Evolutionary conservation across 2,113 vertebrate species (phyloP).

Genomic region (Trematocara unimaculatum): DNA sequence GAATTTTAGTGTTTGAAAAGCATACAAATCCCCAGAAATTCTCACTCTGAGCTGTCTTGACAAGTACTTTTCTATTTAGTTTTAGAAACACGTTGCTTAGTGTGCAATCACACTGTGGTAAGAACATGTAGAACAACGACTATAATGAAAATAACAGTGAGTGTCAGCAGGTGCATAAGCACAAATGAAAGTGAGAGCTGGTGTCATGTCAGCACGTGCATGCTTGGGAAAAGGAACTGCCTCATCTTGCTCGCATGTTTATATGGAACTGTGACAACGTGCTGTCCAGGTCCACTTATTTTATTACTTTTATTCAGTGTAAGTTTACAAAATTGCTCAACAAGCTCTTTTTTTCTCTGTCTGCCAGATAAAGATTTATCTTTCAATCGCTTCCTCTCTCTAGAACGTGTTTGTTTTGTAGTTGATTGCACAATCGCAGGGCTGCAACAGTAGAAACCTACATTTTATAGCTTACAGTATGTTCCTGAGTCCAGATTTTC

Average conservation of each 20-base stretch:
- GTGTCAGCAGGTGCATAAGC: conserved; percentile 25
- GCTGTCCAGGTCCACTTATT: neutral
- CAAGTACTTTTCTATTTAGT: neutral
- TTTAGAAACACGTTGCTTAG: neutral
- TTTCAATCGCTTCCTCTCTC: conserved; percentile 1
- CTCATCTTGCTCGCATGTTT: neutral
- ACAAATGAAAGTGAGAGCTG: conserved; percentile 31
- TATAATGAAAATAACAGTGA: conserved; percentile 8
- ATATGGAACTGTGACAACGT: neutral
- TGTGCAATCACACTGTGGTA: neutral
- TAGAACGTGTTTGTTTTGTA: neutral
- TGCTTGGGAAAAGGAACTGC: neutral
- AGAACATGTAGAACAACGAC: neutral
- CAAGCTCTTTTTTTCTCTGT: neutral
- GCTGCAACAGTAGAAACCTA: neutral
- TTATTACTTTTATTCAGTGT: neutral
- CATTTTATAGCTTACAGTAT: neutral
- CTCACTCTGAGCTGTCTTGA: neutral
- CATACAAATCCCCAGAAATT: neutral
- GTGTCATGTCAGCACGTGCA: conserved; percentile 16
- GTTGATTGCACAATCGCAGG: neutral
- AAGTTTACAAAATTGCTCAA: conserved; percentile 20
- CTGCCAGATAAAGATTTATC: conserved; percentile 17
- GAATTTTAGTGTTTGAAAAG: neutral
- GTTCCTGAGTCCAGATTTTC: neutral